Base-by-base conservation (phyloP, 2,888 invertebrate species). In the Calliphora vomitoria region DNA sequence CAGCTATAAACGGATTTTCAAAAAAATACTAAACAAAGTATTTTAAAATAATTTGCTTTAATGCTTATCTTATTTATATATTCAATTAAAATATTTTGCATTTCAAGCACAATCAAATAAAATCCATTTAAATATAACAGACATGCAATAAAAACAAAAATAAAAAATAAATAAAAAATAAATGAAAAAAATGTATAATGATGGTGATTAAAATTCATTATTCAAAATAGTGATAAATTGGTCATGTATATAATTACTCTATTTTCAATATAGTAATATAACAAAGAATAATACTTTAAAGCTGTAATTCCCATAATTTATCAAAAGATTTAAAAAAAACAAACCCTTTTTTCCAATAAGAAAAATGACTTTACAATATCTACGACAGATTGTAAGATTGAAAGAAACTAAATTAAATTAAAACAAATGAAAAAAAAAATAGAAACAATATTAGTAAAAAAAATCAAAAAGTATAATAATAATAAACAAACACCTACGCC, bases 401-500 rank as follows among this genome's bases (percentile, higher is more conserved):
- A 15, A 55, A 50, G 13, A 50, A 60, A 20, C 15, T 3, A n/a
- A 66, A 75, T 66, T 31, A 62, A 44, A 64, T 58, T 55, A 47
- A 58, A 31, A 10, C 50, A 58, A 50, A 25, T 25, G 25, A 25
- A 25, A 25, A 25, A 25, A n/a, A n/a, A n/a, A n/a, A n/a, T n/a
- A 75, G 58, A 78, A 72, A 60, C 8, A 62, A 38, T 25, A 66
- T 71, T 60, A 38, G 72, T 85, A 68, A 68, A 58, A 76, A 62
- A 4, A 18, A 18, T 1, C 8, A 62, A 11, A 68, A 80, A 62
- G 6, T 53, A 44, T 69, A 78, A 78, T 38, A 41, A 41, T 41
- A 87, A 87, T 72, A 82, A 85, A 62, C 58, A 72, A 87, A 87
- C 85, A 75, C 87, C 87, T 80, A 87, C 87, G 75, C 82, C 71